Conservation (phyloP, 2,797 vertebrate species). For the Sebastes matsubarae region DNA sequence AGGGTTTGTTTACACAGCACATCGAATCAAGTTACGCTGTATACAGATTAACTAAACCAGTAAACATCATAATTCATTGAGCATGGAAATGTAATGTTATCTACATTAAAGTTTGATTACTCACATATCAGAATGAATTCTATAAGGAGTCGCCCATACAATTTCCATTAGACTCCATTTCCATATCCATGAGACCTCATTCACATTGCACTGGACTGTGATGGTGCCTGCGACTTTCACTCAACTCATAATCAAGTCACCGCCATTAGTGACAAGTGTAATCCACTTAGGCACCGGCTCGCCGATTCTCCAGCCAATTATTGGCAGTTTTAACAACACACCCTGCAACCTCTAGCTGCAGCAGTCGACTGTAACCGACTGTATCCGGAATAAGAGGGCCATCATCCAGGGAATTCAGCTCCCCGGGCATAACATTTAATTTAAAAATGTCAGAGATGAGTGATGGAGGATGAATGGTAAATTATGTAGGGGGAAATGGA, state of each 20-base stretch:
- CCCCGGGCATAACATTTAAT: conserved; percentile 68
- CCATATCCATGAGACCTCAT: conserved; percentile 16
- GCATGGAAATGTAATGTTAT: background rate
- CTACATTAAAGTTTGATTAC: background rate
- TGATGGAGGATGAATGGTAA: conserved; percentile 65
- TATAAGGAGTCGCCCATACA: background rate
- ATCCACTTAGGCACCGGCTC: conserved; percentile 73
- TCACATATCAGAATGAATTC: background rate
- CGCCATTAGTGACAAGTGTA: conserved; percentile 61
- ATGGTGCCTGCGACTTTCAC: conserved; percentile 46
- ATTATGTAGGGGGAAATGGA: conserved; percentile 41
- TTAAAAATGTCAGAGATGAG: conserved; percentile 77
- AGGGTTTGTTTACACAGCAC: background rate
- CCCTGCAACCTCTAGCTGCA: conserved; percentile 46
- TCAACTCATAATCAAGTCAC: conserved; percentile 63
- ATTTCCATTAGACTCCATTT: conserved; percentile 40
- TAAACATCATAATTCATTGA: background rate
- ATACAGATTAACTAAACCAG: background rate
- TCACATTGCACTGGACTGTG: conserved; percentile 22
- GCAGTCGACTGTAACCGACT: conserved; percentile 54
- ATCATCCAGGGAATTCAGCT: conserved; percentile 50
- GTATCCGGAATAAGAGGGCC: conserved; percentile 50
- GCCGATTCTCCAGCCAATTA: conserved; percentile 72
- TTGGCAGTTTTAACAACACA: conserved; percentile 63
- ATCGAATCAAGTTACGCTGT: background rate